These are phyloP conservation scores for Orius insidiosus DNA, from an alignment of 1,140 invertebrate species.

Conservation along the genomic window DNA sequence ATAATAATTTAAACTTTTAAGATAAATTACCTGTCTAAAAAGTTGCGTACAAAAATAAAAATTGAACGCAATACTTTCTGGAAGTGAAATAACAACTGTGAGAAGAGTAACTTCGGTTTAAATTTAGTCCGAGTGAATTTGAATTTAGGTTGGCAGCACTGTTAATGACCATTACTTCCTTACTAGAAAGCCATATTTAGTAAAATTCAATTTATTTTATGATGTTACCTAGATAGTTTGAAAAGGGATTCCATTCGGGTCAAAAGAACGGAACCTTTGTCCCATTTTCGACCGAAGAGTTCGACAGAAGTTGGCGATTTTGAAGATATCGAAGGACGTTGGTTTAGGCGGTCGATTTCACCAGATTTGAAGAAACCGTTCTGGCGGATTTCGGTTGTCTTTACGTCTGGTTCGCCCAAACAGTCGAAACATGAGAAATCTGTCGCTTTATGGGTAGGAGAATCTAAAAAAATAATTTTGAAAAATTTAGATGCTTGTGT, in stretches of 20 bases:
- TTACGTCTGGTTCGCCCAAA: constrained; percentile 7
- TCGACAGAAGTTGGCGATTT: not conserved
- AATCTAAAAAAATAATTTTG: too few relatives aligned
- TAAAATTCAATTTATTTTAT: not conserved
- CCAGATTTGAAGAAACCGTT: not conserved
- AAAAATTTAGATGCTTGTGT: too few relatives aligned
- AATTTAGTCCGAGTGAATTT: not conserved
- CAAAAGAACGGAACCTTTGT: constrained; percentile 4
- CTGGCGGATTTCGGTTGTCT: not conserved
- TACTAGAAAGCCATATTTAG: constrained; percentile 1
- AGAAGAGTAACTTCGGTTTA: not conserved
- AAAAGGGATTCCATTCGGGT: constrained; percentile 4
- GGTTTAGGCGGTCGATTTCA: not conserved
- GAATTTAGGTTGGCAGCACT: not conserved
- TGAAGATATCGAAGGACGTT: not conserved
- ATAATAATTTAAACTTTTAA: too few relatives aligned
- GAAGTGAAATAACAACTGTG: not conserved
- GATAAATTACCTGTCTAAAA: constrained; percentile 2
- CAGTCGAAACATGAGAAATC: constrained; percentile 2
- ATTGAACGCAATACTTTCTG: constrained; percentile 6
- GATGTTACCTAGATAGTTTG: constrained; percentile 14
- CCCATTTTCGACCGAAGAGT: constrained; percentile 12
- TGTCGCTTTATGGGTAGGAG: too few relatives aligned
- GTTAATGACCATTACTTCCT: not conserved
- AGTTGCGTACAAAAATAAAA: constrained; percentile 6